Evolutionary conservation across 2,113 vertebrate genomes (phyloP), one percentile per base, ranked within the genome.

Genomic region (Scartelaos histophorus): DNA sequence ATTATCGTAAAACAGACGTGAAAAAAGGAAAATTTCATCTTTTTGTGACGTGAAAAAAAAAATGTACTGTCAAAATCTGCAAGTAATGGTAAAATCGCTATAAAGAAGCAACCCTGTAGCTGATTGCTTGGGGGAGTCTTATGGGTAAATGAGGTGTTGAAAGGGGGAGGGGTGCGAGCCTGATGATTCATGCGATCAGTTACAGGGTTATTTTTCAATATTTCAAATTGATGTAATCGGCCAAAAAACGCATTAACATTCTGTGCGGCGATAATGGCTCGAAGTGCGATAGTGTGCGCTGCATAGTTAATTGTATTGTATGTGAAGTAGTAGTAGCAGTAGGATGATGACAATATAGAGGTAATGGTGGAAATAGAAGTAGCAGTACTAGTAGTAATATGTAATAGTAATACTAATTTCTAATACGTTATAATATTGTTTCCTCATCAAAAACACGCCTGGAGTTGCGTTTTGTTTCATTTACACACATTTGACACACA

Each of bases 201-300:
- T 90, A 83, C 80, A 13, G 67, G 77, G 83, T 82, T 88, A 80
- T 88, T 90, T 86, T 91, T 91, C 85, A 88, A 87, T 91, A 89
- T 89, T 90, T 91, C 90, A 90, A 78, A 71, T 76, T 87, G 91
- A 93, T 93, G 87, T 90, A 91, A 91, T 93, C 85, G 81, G 89
- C 83, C 84, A 77, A 76, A 89, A 90, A 93, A 88, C 74, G 83
- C 92, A 92, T 93, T 93, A 92, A 88, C 90, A 85, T 88, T 84
- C 84, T n/a, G 54, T 56, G 16, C 77, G 82, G 83, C 80, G 82
- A 90, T 93, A 91, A 92, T 89, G 86, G 85, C 87, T 62, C 81
- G 68, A 67, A 60, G 56, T 17, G 82, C 78, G 75, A 87, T 56
- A 4, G 54, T 11, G 11, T 22, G 10, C 12, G 13, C 12, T 12